These are phyloP conservation scores for Drosophila setifemur DNA, from an alignment of 1,140 invertebrate genomes.

Conservation along the genomic window DNA sequence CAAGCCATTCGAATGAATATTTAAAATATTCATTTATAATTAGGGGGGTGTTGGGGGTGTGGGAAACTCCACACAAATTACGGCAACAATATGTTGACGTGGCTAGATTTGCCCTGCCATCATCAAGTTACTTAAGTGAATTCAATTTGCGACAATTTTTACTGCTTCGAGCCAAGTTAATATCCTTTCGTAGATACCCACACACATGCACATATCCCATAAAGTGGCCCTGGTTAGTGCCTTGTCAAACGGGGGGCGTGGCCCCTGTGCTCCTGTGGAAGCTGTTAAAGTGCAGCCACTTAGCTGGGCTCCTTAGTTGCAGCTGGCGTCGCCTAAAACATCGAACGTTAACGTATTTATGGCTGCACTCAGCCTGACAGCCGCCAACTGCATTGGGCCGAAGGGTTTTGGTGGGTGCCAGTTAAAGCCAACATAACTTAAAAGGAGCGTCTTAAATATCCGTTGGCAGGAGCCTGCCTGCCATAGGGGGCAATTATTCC, in stretches of 20 bases:
- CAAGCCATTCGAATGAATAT: not conserved
- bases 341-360: conserved; percentile 77
- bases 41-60: too few relatives aligned
- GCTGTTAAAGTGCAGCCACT: conserved; percentile 67
- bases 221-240: conserved; percentile 34
- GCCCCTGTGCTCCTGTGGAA: conserved; percentile 47
- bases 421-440: conserved; percentile 29
- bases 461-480: conserved; percentile 2
- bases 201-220: conserved; percentile 15
- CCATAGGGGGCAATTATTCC: conserved; percentile 39
- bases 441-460: conserved; percentile 57
- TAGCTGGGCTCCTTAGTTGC: conserved; percentile 54
- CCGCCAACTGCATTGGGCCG: conserved; percentile 55
- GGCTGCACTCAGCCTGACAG: conserved; percentile 73
- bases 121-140: conserved; percentile 49
- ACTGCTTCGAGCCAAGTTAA: conserved; percentile 8
- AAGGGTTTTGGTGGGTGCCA: not conserved
- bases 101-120: not conserved
- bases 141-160: conserved; percentile 44
- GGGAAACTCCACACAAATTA: too few relatives aligned
- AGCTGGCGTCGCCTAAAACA: conserved; percentile 67
- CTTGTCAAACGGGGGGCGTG: conserved; percentile 17
- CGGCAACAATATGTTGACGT: too few relatives aligned
- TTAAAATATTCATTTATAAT: not conserved
- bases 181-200: conserved; percentile 6